phyloP scores from a whole-genome alignment of 2,797 vertebrate genomes.

The Ptychadena robeensis region DNA sequence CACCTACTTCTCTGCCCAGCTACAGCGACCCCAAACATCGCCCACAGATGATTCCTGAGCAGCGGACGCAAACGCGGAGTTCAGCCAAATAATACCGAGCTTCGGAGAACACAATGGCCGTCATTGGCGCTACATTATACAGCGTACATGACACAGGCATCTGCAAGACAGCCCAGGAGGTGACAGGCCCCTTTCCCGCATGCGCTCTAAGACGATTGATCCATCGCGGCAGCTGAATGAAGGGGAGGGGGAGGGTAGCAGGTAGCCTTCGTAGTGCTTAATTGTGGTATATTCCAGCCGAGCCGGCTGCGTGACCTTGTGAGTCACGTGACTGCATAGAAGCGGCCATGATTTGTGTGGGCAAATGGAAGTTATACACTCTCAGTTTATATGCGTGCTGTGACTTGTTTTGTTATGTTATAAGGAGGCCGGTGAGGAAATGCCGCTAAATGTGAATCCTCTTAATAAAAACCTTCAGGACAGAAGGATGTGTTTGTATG shows the following conservation, averaged over 20 bases:
- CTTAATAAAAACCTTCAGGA: no score
- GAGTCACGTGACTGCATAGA: not conserved
- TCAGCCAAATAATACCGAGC: not conserved
- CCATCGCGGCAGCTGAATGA: not conserved
- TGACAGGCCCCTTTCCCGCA: constrained; percentile 6
- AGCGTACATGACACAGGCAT: not conserved
- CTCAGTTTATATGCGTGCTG: no score
- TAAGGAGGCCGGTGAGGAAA: no score
- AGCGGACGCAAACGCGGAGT: not conserved
- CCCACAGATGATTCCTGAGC: not conserved
- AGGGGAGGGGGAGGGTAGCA: not conserved
- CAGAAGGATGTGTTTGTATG: no score
- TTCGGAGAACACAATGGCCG: not conserved
- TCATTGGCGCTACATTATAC: not conserved
- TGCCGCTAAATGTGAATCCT: no score
- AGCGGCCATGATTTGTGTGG: not conserved
- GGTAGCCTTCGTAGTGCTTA: not conserved
- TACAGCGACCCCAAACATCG: not conserved
- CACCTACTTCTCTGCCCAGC: fast-evolving
- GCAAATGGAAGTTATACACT: not conserved
- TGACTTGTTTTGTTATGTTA: no score
- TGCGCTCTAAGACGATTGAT: not conserved
- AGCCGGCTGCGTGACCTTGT: no score
- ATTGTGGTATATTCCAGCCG: not conserved
- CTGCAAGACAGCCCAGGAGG: not conserved